These are phyloP conservation scores for Miniopterus natalensis DNA, from an alignment of 2,113 vertebrate genomes.

Conservation along the genomic window DNA sequence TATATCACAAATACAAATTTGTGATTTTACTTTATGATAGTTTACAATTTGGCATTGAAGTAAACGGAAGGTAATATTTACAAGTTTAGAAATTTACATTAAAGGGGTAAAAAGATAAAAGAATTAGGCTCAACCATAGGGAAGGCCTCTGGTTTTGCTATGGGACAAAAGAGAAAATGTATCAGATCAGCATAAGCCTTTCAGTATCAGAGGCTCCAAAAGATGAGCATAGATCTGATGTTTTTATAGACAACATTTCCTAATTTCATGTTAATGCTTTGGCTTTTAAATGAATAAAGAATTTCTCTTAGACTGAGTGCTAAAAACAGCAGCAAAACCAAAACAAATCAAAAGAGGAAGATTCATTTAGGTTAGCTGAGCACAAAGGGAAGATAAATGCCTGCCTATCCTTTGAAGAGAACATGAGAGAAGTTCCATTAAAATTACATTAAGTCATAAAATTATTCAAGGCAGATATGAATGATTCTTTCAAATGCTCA, in stretches of 20 bases:
- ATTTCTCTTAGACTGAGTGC: slow-evolving; percentile 21
- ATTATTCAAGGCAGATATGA: slow-evolving; percentile 64
- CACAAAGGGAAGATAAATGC: slow-evolving; percentile 47
- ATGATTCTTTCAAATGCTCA: slow-evolving; percentile 43
- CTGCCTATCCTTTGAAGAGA: slow-evolving; percentile 26
- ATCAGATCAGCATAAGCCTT: background rate
- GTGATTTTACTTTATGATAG: slow-evolving; percentile 26
- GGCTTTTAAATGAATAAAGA: slow-evolving; percentile 62
- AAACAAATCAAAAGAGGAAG: slow-evolving; percentile 53
- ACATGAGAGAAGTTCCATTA: slow-evolving; percentile 59
- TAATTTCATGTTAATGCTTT: slow-evolving; percentile 54
- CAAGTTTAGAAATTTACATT: slow-evolving; percentile 33
- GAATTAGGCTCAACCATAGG: background rate
- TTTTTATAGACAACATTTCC: slow-evolving; percentile 50
- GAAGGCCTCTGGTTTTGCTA: slow-evolving; percentile 2
- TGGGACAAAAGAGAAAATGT: background rate
- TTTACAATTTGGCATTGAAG: slow-evolving; percentile 25
- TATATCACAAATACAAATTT: slow-evolving; percentile 28
- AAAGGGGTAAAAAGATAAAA: background rate
- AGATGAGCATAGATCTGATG: background rate
- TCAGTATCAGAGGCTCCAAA: background rate
- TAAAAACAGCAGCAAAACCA: slow-evolving; percentile 50
- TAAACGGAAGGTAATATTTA: slow-evolving; percentile 35
- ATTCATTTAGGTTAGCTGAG: slow-evolving; percentile 40
- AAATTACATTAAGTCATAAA: slow-evolving; percentile 55